Evolutionary conservation across 2,888 invertebrate species (phyloP).

Genomic region (Brassicogethes aeneus): DNA sequence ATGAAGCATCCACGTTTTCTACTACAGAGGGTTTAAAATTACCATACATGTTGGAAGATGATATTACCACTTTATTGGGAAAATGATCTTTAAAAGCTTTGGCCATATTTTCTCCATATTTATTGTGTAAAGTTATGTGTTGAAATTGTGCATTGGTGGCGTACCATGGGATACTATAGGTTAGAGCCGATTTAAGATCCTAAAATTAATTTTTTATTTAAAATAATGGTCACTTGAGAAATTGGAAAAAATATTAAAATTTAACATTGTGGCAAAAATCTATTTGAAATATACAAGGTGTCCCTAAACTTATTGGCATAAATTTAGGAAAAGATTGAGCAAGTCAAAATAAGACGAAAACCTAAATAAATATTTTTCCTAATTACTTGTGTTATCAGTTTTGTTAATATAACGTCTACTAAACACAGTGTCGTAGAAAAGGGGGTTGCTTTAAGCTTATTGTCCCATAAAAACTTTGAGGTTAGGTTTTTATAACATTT

Average conservation of each 20-base stretch:
- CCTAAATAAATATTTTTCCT: too few relatives aligned
- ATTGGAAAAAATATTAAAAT: neutral
- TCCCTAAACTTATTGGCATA: too few relatives aligned
- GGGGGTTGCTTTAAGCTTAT: too few relatives aligned
- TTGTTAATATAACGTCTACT: too few relatives aligned
- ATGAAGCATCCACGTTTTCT: constrained; percentile 48
- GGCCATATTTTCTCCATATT: constrained; percentile 45
- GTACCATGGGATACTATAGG: constrained; percentile 47
- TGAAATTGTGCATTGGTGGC: constrained; percentile 25
- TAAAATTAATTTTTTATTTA: constrained; percentile 17
- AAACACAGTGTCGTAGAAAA: too few relatives aligned
- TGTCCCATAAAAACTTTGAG: too few relatives aligned
- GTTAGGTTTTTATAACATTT: too few relatives aligned
- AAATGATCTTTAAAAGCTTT: constrained; percentile 16
- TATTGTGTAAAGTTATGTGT: constrained; percentile 46
- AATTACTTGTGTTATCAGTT: too few relatives aligned
- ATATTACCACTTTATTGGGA: constrained; percentile 18
- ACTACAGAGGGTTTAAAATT: constrained; percentile 33
- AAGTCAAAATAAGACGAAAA: too few relatives aligned
- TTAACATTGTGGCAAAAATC: too few relatives aligned
- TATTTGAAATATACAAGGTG: too few relatives aligned
- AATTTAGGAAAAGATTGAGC: too few relatives aligned
- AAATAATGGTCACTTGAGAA: neutral
- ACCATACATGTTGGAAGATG: constrained; percentile 20
- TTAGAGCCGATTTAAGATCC: constrained; percentile 40